Evolutionary conservation across 2,797 vertebrate genomes (phyloP), one percentile per base, ranked within the genome.

Genomic region (Perdix hodgsoniae): DNA sequence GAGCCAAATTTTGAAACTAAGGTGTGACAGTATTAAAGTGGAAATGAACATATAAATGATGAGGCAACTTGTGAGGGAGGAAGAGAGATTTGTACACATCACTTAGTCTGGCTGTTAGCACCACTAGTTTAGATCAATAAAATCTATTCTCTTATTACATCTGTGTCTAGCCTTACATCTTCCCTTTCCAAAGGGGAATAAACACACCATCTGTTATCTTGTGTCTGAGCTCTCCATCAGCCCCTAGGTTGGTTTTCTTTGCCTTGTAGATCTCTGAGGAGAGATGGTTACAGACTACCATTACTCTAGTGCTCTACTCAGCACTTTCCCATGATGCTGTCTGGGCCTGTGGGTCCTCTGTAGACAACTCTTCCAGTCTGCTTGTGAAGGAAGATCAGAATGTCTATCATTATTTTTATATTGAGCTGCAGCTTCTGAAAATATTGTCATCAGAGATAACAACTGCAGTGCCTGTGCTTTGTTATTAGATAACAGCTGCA

Each of bases 91-190:
- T 94, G 88, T 95, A 93, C 86, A 91, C 66, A 83, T 94, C 94
- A 86, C 80, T 96, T 96, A 91, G 45, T 54, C 54, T 93, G 77
- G 73, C 59, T 94, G 77, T 93, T 95, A 95, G 59, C 50, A 88
- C 52, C 33, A 71, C 75, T 64, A 71, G 57, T 77, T 92, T 57
- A 85, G 79, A 94, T 96, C 94, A 93, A 95, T 96, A 95, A 95
- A 95, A 95, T 94, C 94, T 90, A 96, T 96, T 90, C 33, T 91
- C 70, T 93, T 90, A 83, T 75, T 96, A 60, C 86, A 54, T 91
- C 80, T 91, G 70, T 75, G 73, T 45, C 40, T 75, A 78, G 33
- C 23, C 42, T 91, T 94, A 83, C 54, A 75, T 81, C 90, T 93
- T 94, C 63, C 66, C 45, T 93, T 94, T 83, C 90, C 86, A 86